Percentiles rank a stretch among this genome's conserved stretches.
phyloP scores from a whole-genome alignment of 2,113 vertebrate genomes.

The Serinus canaria region DNA sequence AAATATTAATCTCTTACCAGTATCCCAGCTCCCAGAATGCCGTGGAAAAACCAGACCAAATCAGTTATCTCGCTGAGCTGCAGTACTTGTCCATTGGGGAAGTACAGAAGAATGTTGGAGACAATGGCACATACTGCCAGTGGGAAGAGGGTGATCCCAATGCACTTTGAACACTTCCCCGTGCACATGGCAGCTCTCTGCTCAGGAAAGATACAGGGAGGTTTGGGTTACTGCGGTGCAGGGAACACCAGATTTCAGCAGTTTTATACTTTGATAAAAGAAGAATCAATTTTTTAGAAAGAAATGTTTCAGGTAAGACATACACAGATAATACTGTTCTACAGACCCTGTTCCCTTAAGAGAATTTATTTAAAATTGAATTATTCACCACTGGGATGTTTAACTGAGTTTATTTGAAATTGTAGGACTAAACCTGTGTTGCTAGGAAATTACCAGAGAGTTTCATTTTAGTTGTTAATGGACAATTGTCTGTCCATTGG shows the following conservation, averaged over 20 bases:
- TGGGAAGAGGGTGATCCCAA: conserved; percentile 60
- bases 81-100: conserved; percentile 67
- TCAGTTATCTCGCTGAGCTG: conserved; percentile 65
- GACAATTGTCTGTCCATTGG: not conserved
- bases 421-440: not conserved
- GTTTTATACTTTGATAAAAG: not conserved
- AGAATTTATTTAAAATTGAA: not conserved
- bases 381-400: not conserved
- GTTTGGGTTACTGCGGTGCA: not conserved
- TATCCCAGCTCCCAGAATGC: conserved; percentile 75
- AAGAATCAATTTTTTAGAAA: not conserved
- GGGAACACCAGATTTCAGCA: not conserved
- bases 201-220: not conserved
- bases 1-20: conserved; percentile 61
- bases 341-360: not conserved
- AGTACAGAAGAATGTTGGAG: conserved; percentile 70
- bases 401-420: not conserved
- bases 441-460: not conserved
- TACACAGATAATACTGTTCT: not conserved
- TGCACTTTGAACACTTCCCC: conserved; percentile 41
- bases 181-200: conserved; percentile 56
- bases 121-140: conserved; percentile 58
- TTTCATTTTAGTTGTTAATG: not conserved
- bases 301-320: not conserved
- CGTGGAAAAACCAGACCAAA: conserved; percentile 71